These are phyloP conservation scores for Atlantisia rogersi DNA, from an alignment of 2,113 vertebrate genomes.

Conservation along the genomic window DNA sequence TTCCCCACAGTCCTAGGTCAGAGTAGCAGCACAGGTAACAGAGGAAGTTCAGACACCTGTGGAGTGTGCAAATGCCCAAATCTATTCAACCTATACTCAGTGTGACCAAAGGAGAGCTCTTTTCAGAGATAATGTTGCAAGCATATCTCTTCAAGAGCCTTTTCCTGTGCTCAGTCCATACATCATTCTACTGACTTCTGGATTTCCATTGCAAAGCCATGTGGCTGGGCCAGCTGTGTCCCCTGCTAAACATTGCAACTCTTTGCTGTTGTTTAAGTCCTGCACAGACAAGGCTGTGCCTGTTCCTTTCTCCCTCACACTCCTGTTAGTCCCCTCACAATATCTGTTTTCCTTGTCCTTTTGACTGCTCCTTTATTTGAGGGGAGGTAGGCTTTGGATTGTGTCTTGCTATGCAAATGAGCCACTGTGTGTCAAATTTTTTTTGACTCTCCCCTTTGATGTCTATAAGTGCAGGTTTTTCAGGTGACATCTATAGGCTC, in stretches of 20 bases:
- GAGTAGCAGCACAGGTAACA: not conserved
- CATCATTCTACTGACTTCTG: not conserved
- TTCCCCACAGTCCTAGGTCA: not conserved
- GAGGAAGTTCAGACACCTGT: not conserved
- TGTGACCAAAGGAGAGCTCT: not conserved
- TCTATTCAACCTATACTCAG: rapidly evolving
- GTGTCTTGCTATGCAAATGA: not conserved
- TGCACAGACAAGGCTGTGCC: not conserved
- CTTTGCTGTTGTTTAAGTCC: not conserved
- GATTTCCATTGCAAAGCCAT: not conserved
- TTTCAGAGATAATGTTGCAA: not conserved
- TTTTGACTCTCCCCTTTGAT: not conserved
- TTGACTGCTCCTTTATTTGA: not conserved
- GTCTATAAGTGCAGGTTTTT: not conserved
- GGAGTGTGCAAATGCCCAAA: rapidly evolving
- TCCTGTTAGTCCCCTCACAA: not conserved
- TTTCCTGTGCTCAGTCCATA: not conserved
- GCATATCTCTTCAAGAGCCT: not conserved
- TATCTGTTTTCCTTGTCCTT: not conserved
- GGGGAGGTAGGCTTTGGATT: not conserved
- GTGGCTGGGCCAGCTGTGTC: not conserved
- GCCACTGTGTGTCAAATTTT: not conserved
- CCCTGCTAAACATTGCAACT: not conserved
- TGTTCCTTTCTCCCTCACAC: not conserved
- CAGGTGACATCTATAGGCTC: not conserved